Evolutionary conservation across 2,797 vertebrate species (phyloP).

Genomic region (Artibeus jamaicensis): DNA sequence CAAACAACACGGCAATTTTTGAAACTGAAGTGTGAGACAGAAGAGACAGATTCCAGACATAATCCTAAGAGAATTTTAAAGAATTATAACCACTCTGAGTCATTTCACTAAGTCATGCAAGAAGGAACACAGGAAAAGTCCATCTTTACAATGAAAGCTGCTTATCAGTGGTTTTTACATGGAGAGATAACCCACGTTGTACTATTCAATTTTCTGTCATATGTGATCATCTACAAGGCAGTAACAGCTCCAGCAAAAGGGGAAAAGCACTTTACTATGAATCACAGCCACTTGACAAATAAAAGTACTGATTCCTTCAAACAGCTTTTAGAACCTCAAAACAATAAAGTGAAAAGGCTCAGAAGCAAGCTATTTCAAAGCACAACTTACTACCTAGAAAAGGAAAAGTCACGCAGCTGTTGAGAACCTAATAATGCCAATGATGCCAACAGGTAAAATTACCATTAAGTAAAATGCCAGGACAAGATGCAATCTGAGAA

Average conservation of each 20-base stretch:
- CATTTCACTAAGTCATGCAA: not conserved
- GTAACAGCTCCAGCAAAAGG: not conserved
- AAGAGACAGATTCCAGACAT: not conserved
- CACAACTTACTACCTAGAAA: slow-evolving; percentile 12
- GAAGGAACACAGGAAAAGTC: not conserved
- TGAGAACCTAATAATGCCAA: not conserved
- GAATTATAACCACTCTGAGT: not conserved
- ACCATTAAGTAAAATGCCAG: not conserved
- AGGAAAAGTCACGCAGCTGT: not conserved
- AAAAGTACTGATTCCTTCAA: not conserved
- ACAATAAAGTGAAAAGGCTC: not conserved
- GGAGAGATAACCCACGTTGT: not conserved
- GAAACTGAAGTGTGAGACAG: not conserved
- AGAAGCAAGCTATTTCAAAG: slow-evolving; percentile 23
- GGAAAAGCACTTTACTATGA: not conserved
- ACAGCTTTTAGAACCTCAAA: slow-evolving; percentile 10
- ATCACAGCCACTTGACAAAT: not conserved
- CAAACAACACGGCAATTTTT: not conserved
- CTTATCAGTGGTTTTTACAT: not conserved
- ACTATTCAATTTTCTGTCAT: not conserved
- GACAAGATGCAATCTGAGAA: slow-evolving; percentile 2
- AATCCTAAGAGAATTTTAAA: not conserved
- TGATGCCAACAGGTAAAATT: not conserved
- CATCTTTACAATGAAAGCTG: not conserved
- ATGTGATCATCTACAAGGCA: not conserved